Evolutionary conservation across 30 jellyfish, hydroid and myxozoan genomes (phyloP), one percentile per base, ranked within the genome.

Genomic region (Aurelia aurita): DNA sequence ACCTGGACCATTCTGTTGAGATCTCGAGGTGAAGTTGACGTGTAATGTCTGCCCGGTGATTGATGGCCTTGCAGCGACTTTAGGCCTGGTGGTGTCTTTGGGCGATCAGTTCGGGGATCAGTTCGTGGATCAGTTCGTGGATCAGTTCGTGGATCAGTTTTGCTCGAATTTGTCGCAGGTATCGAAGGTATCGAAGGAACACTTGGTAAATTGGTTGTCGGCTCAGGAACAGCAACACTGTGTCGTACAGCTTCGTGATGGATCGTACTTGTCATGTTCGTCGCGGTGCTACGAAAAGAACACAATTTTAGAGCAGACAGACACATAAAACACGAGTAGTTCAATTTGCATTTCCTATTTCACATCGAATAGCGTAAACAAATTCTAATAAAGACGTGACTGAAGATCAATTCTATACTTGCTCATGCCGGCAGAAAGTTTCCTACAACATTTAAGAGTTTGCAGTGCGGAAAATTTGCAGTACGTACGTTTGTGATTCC

Each of bases 11-110:
- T 83, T 39, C 91, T 73, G 62, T 61, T 72, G 11, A 89, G 31
- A 63, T 89, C 92, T 22, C 90, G 76, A 13, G 96, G 83, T 15
- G 97, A 74, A 60, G 93, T 55, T 11, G 97, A 58, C 43, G 81
- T 64, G 58, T 46, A 89, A 58, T 62, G 81, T 34, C 88, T 54
- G 5, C 72, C 85, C 0, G 96, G 75, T 63, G 91, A 70, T 55
- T 71, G 87, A 22, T 79, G 89, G 18, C 80, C 96, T 79, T 89
- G 97, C 81, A 89, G 53, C 23, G 97, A 89, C 78, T 80, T 69
- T 27, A 89, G 82, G 3, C 99, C 99, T 20, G 99, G 99, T 27
- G 99, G 99, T 5, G 99, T 94, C 65, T 94, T 94, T 0, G 99
- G 99, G 20, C 89, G 85, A 69, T 94, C 99, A 51, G 46, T 71